A percentile compares a stretch with the other conserved stretches of the same genome.
phyloP scores from a whole-genome alignment of 2,888 invertebrate species.

The Embidobia sp. region DNA sequence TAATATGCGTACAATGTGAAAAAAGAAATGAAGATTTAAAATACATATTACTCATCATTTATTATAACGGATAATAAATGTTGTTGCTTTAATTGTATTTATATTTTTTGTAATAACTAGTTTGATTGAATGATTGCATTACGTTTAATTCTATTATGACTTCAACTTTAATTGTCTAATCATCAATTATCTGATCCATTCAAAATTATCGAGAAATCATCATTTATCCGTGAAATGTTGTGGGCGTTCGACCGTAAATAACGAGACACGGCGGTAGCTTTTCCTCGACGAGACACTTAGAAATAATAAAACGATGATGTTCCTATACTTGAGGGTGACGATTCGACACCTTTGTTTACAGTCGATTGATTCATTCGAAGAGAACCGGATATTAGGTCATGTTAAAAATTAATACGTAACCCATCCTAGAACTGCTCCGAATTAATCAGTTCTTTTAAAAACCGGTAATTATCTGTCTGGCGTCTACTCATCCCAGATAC shows the following conservation, averaged over 20 bases:
- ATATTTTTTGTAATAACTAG: no score
- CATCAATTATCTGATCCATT: no score
- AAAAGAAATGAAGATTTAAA: no score
- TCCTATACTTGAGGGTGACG: constrained; percentile 3
- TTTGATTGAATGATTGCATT: no score
- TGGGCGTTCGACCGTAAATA: constrained; percentile 27
- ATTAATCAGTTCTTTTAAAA: constrained; percentile 22
- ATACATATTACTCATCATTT: no score
- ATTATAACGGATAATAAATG: no score
- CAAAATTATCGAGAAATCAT: no score
- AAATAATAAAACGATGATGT: constrained; percentile 17
- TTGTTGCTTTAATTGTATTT: no score
- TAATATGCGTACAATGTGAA: no score
- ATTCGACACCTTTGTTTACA: constrained; percentile 44
- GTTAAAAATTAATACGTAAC: constrained; percentile 41
- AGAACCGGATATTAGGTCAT: constrained; percentile 21
- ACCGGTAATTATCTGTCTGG: constrained; percentile 26
- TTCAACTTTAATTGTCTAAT: no score
- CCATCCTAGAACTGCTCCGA: neutral
- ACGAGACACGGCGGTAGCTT: constrained; percentile 23
- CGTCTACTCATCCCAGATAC: neutral
- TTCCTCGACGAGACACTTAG: constrained; percentile 11
- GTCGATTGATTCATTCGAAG: constrained; percentile 32
- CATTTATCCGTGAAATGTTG: neutral
- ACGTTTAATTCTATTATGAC: no score